Percentiles rank a stretch among this genome's conserved stretches.
Evolutionary conservation across 2,797 vertebrate species (phyloP).

Genomic region (Calcarius lapponicus): DNA sequence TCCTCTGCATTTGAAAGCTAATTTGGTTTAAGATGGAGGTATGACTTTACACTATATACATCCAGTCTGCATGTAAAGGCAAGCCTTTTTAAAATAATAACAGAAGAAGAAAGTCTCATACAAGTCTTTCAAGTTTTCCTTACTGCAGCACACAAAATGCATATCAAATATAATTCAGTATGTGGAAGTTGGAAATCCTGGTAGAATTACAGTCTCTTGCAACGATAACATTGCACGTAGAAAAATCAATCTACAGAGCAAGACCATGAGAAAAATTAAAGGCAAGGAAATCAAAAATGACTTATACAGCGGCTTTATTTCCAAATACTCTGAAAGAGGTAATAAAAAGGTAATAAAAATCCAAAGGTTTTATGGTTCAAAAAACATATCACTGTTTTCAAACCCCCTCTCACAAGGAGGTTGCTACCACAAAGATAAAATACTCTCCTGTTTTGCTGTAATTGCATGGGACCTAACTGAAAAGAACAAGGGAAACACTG

Average conservation of each 20-base stretch:
- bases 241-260: neutral
- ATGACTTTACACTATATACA: constrained; percentile 1
- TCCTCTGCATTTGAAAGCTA: neutral
- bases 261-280: neutral
- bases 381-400: neutral
- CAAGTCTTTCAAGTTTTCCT: neutral
- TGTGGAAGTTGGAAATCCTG: neutral
- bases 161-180: neutral
- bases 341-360: neutral
- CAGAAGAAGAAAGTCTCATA: neutral
- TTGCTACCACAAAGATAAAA: neutral
- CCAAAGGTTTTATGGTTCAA: neutral
- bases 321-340: neutral
- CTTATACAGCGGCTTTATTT: neutral
- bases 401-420: neutral
- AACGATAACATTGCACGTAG: neutral
- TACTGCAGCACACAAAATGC: neutral
- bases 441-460: neutral
- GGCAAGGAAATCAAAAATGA: neutral
- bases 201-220: neutral
- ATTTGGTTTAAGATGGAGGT: neutral
- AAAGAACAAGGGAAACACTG: neutral
- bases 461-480: neutral
- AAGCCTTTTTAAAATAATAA: constrained; percentile 16
- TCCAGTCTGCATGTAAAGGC: neutral